Evolutionary conservation across 2,797 vertebrate species (phyloP).

Genomic region (Nannoperca obscura): DNA sequence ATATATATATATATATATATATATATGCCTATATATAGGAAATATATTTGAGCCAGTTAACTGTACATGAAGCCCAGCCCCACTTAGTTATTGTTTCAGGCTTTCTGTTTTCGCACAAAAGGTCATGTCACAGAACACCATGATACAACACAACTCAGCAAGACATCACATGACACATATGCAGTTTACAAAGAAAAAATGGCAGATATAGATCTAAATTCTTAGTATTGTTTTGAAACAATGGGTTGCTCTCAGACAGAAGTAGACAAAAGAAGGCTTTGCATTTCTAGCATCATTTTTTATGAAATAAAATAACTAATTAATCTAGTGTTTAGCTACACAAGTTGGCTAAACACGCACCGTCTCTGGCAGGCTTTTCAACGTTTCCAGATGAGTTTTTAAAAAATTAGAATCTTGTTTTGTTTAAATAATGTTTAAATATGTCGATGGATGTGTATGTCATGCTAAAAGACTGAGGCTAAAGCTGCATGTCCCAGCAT

Average conservation of each 20-base stretch:
- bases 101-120: not conserved
- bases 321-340: not conserved
- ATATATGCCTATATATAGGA: too few relatives aligned
- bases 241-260: not conserved
- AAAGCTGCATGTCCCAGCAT: not conserved
- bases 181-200: not conserved
- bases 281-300: not conserved
- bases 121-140: too few relatives aligned
- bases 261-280: not conserved
- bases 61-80: too few relatives aligned
- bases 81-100: not conserved
- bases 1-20: too few relatives aligned
- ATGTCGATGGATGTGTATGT: not conserved
- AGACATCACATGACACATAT: too few relatives aligned
- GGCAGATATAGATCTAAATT: not conserved
- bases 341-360: not conserved
- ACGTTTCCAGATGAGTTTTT: not conserved
- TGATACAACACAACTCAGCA: too few relatives aligned
- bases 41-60: not conserved
- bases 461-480: not conserved
- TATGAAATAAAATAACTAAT: not conserved
- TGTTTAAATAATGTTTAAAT: not conserved
- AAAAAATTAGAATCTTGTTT: not conserved
- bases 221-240: not conserved
- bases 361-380: not conserved